Conservation (phyloP, 2,113 vertebrate species). For the Cynocephalus volans region DNA sequence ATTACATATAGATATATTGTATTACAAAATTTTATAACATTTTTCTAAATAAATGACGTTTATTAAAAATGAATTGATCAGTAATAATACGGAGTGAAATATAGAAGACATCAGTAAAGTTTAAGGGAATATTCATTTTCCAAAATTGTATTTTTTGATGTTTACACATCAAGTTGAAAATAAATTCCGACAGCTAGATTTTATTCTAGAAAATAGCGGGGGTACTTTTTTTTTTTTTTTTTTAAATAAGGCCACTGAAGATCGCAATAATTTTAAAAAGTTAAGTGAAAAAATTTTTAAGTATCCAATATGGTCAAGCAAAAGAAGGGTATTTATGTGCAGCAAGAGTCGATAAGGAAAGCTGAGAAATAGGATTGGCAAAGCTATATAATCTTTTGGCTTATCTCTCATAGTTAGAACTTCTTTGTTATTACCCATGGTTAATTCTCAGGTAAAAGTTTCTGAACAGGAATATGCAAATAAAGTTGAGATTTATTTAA, state of each 20-base stretch:
- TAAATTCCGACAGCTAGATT: not conserved
- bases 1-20: not conserved
- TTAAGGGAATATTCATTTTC: not conserved
- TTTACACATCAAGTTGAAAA: not conserved
- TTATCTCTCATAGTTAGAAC: not conserved
- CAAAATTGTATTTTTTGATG: not conserved
- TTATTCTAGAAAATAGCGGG: not conserved
- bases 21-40: not conserved
- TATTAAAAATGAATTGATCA: not conserved
- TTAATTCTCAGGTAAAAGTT: not conserved
- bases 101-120: not conserved
- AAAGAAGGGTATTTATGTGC: not conserved
- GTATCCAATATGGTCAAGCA: not conserved
- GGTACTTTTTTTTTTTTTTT: not conserved
- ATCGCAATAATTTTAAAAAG: not conserved
- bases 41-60: not conserved
- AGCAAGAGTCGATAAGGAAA: not conserved
- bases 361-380: not conserved
- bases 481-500: not conserved
- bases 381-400: not conserved
- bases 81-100: not conserved
- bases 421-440: not conserved
- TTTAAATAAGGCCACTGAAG: not conserved
- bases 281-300: not conserved
- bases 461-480: not conserved